These are phyloP conservation scores for Rotaria sp. DNA, from an alignment of 2,888 invertebrate species.

Conservation along the genomic window DNA sequence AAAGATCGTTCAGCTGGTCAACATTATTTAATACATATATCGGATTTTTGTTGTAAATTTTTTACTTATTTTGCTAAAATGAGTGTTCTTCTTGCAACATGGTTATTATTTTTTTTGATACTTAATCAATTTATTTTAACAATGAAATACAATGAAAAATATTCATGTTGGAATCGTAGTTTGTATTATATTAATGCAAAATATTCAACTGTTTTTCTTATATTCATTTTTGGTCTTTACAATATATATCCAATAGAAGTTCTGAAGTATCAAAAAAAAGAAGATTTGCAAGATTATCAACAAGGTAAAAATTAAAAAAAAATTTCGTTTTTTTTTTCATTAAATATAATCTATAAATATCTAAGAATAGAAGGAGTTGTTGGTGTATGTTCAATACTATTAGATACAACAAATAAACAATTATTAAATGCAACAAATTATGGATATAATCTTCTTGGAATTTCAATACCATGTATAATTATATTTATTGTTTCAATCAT, in stretches of 20 bases:
- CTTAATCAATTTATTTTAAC: neutral
- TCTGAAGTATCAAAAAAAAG: neutral
- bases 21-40: neutral
- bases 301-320: neutral
- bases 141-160: neutral
- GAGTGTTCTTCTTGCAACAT: neutral
- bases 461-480: neutral
- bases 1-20: neutral
- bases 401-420: neutral
- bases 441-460: neutral
- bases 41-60: constrained; percentile 1
- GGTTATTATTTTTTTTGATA: neutral
- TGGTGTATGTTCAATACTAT: neutral
- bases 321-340: too few relatives aligned
- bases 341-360: neutral
- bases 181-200: neutral
- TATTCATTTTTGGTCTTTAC: neutral
- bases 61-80: constrained; percentile 3
- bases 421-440: constrained; percentile 17
- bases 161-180: neutral
- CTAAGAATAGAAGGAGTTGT: neutral
- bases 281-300: constrained; percentile 14
- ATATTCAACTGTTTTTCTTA: neutral
- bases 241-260: neutral
- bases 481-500: neutral